These are phyloP conservation scores for Torymus tubicola DNA, from an alignment of 2,888 invertebrate species.

Conservation along the genomic window DNA sequence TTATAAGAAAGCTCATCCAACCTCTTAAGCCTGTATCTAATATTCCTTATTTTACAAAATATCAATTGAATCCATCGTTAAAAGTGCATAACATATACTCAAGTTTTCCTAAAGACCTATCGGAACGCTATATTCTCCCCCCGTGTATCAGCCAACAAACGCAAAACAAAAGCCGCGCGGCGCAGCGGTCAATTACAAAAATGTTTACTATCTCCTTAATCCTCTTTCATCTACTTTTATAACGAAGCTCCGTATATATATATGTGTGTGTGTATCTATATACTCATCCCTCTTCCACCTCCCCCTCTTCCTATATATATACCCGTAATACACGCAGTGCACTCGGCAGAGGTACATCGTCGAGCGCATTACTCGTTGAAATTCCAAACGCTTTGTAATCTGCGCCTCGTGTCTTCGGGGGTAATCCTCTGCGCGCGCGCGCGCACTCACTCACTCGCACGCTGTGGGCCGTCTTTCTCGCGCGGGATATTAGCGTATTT, in stretches of 20 bases:
- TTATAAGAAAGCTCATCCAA: no score
- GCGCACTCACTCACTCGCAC: slow-evolving; percentile 33
- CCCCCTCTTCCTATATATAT: background rate
- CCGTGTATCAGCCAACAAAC: background rate
- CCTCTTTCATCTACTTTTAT: slow-evolving; percentile 7
- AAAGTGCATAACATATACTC: no score
- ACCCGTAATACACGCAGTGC: background rate
- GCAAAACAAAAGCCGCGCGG: background rate
- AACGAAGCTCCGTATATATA: background rate
- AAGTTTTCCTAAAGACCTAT: no score
- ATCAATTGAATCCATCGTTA: no score
- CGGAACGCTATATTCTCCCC: no score
- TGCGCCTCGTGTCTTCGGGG: slow-evolving; percentile 35
- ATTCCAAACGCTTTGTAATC: slow-evolving; percentile 58
- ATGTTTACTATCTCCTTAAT: background rate
- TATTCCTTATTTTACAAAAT: no score
- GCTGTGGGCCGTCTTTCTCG: slow-evolving; percentile 16
- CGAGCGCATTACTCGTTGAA: slow-evolving; percentile 50
- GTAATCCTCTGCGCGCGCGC: slow-evolving; percentile 20
- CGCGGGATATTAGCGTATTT: slow-evolving; percentile 63
- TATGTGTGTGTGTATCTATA: no score
- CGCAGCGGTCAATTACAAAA: slow-evolving; percentile 21
- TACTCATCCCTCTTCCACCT: background rate
- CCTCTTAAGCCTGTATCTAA: no score
- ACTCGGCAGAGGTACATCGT: slow-evolving; percentile 39